These are phyloP conservation scores for Sycobia sp. DNA, from an alignment of 1,140 invertebrate genomes.

Conservation along the genomic window DNA sequence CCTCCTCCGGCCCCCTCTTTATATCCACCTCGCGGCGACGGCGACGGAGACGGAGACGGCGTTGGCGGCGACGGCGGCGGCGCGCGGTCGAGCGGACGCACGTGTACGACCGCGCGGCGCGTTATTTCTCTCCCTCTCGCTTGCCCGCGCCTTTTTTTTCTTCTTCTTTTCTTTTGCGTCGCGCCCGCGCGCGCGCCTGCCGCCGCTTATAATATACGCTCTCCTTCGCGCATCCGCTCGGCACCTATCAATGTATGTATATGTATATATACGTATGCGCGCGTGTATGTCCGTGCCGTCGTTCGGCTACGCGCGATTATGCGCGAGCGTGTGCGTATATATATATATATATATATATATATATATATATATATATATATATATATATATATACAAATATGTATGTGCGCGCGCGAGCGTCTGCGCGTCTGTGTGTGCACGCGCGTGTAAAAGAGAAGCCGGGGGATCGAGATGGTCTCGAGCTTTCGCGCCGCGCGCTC, in stretches of 20 bases:
- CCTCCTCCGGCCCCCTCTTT: neutral
- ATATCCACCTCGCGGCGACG: neutral
- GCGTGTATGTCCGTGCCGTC: neutral
- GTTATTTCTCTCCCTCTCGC: neutral
- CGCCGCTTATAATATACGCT: neutral
- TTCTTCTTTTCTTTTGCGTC: neutral
- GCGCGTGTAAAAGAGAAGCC: constrained; percentile 24
- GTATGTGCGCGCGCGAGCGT: too few species aligned
- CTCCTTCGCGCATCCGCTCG: constrained; percentile 28
- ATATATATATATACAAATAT: too few species aligned
- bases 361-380: too few species aligned
- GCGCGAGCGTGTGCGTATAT: too few species aligned
- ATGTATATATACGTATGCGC: too few species aligned
- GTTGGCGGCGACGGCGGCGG: constrained; percentile 6
- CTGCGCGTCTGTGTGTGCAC: too few species aligned
- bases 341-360: too few species aligned
- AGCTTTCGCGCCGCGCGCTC: constrained; percentile 5
- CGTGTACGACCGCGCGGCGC: constrained; percentile 23
- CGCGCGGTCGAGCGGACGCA: constrained; percentile 10
- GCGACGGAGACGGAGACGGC: too few species aligned
- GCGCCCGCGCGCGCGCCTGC: neutral
- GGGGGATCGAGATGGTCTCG: constrained; percentile 30
- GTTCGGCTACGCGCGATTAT: constrained; percentile 1
- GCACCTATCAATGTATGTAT: too few species aligned
- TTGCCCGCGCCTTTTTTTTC: neutral